Evolutionary conservation across 2,797 vertebrate species (phyloP).

Genomic region (Anableps anableps): DNA sequence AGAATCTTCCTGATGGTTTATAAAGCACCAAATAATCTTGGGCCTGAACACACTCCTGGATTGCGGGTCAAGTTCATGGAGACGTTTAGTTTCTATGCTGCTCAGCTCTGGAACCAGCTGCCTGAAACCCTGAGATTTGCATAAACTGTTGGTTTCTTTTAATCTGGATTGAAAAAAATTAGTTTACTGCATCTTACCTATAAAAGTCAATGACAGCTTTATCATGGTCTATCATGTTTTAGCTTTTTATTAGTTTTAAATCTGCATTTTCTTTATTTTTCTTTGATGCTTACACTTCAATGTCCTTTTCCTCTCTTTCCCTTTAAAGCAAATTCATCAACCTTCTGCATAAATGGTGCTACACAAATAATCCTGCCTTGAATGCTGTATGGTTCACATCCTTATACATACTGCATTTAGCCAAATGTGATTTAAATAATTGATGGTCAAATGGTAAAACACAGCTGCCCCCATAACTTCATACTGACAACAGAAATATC

Average conservation of each 20-base stretch:
- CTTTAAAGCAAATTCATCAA: neutral
- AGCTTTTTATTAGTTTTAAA: neutral
- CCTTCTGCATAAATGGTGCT: neutral
- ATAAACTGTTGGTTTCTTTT: neutral
- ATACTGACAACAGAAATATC: slow-evolving; percentile 45
- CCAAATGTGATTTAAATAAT: neutral
- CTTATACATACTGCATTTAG: neutral
- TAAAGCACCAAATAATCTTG: neutral
- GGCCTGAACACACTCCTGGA: neutral
- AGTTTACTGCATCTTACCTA: neutral
- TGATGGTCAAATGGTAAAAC: neutral
- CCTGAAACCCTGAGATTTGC: neutral
- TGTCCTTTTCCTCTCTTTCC: neutral
- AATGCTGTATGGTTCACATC: neutral
- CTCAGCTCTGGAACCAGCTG: neutral
- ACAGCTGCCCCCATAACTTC: slow-evolving; percentile 24
- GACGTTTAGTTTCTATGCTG: neutral
- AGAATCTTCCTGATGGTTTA: neutral
- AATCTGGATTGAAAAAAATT: neutral
- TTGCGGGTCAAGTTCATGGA: no score
- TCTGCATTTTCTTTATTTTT: neutral
- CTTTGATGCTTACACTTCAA: neutral
- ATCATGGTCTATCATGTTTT: neutral
- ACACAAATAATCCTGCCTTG: neutral
- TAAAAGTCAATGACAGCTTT: neutral